Evolutionary conservation across 2,797 vertebrate genomes (phyloP), one percentile per base, ranked within the genome.

Genomic region (Acanthopagrus latus): DNA sequence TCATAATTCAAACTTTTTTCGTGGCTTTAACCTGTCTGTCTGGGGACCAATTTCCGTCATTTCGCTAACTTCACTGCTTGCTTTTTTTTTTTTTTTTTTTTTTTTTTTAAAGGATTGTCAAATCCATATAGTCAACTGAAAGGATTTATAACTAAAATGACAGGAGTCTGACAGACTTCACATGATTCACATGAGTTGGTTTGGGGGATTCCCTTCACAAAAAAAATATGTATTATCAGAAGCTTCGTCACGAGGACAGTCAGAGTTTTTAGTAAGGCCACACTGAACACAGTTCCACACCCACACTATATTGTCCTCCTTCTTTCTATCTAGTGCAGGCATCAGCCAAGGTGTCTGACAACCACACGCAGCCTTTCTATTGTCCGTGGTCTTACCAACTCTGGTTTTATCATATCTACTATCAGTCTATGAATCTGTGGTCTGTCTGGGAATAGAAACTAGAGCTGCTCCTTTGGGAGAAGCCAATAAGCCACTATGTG

Each of bases 391-490:
- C 67, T 71, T 77, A 60, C 73, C 51, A 79, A 41, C 57, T n/a
- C 21, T 55, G 33, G 64, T 81, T 63, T 64, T 68, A 65, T 85
- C 66, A 82, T 57, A 75, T 72, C 70, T 51, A 27, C 57, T 56
- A 21, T 75, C 41, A 60, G 47, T 65, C 79, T 56, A 46, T 58
- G 58, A 44, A 66, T 55, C 65, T 71, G 55, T 54, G 64, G 73
- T 73, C 71, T 76, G 54, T 67, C 60, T 77, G 73, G 27, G 47
- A 50, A 25, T 12, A 65, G 81, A 87, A 88, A 89, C 64, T 64
- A 17, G 68, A 84, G 56, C 73, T 67, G 76, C 29, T 58, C 59
- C 66, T 59, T 23, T 21, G 75, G 70, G 59, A 75, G 38, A 52
- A 71, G 46, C 75, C 58, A 72, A 43, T 60, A 47, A 60, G 41